phyloP scores from a whole-genome alignment of 2,113 vertebrate species.

The Sphyrna mokarran region DNA sequence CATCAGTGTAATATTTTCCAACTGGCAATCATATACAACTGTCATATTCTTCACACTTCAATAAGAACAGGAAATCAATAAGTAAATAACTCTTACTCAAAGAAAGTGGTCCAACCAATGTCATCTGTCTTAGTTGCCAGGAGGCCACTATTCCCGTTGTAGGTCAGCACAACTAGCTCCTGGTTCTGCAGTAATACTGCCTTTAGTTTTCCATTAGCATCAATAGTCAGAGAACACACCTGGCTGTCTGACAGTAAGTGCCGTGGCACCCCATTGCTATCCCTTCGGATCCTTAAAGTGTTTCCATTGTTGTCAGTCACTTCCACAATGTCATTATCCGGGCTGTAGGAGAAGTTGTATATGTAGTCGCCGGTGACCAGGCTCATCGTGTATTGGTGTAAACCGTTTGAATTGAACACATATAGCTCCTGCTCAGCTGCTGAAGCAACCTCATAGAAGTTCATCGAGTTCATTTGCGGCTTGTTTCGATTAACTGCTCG shows the following conservation, averaged over 20 bases:
- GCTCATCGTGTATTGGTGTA: conserved; percentile 89
- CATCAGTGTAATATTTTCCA: background rate
- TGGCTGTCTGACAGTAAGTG: conserved; percentile 90
- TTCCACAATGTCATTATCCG: conserved; percentile 72
- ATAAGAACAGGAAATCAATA: background rate
- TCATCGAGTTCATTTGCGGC: conserved; percentile 67
- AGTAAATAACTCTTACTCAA: conserved; percentile 75
- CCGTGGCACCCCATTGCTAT: conserved; percentile 71
- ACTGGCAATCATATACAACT: background rate
- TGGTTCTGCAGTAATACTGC: conserved; percentile 79
- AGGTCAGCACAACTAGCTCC: conserved; percentile 89
- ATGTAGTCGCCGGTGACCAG: conserved; percentile 89
- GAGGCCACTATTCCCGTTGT: conserved; percentile 83
- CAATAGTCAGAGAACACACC: conserved; percentile 82
- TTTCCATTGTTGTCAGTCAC: conserved; percentile 87
- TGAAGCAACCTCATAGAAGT: conserved; percentile 88
- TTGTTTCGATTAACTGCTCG: conserved; percentile 85
- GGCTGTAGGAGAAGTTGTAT: conserved; percentile 87
- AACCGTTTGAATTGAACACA: conserved; percentile 84
- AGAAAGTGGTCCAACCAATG: conserved; percentile 97
- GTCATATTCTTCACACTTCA: background rate
- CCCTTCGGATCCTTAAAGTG: conserved; percentile 80
- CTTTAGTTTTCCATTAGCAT: conserved; percentile 77
- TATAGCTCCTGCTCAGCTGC: conserved; percentile 92
- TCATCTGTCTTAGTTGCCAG: conserved; percentile 94